A percentile compares a stretch with the other conserved stretches of the same genome.
Conservation (phyloP, 1,140 invertebrate genomes). For the Dreissena rostriformis region DNA sequence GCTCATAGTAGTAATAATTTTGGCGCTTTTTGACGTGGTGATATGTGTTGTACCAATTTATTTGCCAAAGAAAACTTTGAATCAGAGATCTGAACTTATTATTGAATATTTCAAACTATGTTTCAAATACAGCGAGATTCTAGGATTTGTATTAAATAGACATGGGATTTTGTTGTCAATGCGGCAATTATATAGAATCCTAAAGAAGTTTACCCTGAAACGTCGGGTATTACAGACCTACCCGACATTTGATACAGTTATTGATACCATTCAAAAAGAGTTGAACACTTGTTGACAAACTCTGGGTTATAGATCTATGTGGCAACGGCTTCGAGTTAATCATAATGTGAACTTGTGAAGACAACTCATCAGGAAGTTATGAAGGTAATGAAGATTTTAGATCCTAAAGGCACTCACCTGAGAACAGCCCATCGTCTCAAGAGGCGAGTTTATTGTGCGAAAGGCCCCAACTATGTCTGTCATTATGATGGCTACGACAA, state of each 20-base stretch:
- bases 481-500: slow-evolving; percentile 77
- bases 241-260: not conserved
- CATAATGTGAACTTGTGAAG: slow-evolving; percentile 22
- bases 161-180: slow-evolving; percentile 6
- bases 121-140: too few relatives aligned
- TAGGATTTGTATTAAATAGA: too few relatives aligned
- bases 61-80: too few relatives aligned
- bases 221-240: not conserved
- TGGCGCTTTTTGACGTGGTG: too few relatives aligned
- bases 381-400: slow-evolving; percentile 51
- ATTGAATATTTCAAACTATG: too few relatives aligned
- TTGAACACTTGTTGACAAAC: slow-evolving; percentile 8
- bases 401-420: slow-evolving; percentile 45
- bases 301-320: slow-evolving; percentile 24
- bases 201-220: not conserved
- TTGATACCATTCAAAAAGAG: slow-evolving; percentile 21
- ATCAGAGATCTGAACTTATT: too few relatives aligned
- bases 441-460: slow-evolving; percentile 61
- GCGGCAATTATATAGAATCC: not conserved
- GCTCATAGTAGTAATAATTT: too few relatives aligned
- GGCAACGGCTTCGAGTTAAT: slow-evolving; percentile 14
- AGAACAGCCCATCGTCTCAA: slow-evolving; percentile 43
- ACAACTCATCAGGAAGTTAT: slow-evolving; percentile 14
- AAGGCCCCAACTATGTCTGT: slow-evolving; percentile 73
- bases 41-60: too few relatives aligned